Evolutionary conservation across 2,113 vertebrate genomes (phyloP), one percentile per base, ranked within the genome.

Genomic region (Phrynosoma blainvillii): DNA sequence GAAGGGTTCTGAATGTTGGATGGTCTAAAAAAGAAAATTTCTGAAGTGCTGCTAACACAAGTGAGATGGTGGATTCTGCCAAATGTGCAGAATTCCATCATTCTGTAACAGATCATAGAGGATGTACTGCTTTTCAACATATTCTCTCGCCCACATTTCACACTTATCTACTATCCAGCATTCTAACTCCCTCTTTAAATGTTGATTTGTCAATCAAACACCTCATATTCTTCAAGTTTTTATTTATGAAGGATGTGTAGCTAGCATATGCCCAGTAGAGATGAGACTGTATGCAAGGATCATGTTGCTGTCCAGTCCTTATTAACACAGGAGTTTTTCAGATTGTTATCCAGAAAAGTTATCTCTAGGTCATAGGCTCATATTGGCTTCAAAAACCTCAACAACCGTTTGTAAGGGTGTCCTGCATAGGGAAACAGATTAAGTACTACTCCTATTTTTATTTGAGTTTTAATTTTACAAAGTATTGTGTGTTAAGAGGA

Each of bases 341-440:
- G 85, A 84, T 80, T 86, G 70, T 91, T 79, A 93, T 88, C 87
- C 79, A 85, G 79, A 88, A 88, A 93, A 92, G 89, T 90, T 90
- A 92, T 89, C 91, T 93, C 83, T 79, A 18, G 1, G 20, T 80
- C 79, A 88, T 59, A 91, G 92, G 84, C 82, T 92, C 92, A 84
- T 87, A 82, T 83, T 92, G 94, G 95, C 91, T 94, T 91, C 86
- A 87, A 56, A 90, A 90, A 92, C 74, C 79, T 94, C 90, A 89
- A 91, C 36, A 84, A 89, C 88, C 89, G 90, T 95, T 94, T 93
- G 88, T 82, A 89, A 88, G 86, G 32, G 47, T 56, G 82, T 85
- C 88, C 68, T 84, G 73, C 83, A 87, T 84, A 80, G 95, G 87
- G 93, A 88, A 92, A 89, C 90, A 93, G 89, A 92, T 93, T 89